These are phyloP conservation scores for Myotis lucifugus DNA, from an alignment of 2,113 vertebrate genomes.

Conservation along the genomic window DNA sequence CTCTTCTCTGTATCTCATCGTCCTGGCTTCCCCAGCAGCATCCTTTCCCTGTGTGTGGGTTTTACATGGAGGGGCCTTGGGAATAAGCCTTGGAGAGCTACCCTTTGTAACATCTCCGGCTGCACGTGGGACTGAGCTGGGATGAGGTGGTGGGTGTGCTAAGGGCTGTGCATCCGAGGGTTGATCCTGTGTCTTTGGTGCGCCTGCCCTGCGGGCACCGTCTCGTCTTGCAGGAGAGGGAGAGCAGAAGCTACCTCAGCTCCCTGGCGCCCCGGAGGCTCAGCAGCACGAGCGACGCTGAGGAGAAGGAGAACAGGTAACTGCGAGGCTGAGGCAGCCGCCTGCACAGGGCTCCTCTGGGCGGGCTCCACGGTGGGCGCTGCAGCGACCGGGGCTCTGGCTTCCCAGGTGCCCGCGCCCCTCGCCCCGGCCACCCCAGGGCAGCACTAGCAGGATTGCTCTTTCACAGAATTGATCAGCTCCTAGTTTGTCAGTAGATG, in stretches of 20 bases:
- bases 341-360: rapidly evolving
- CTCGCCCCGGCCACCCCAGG: neutral
- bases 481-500: neutral
- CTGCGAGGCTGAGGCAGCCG: rapidly evolving
- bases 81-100: neutral
- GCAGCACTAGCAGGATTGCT: neutral
- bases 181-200: neutral
- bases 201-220: neutral
- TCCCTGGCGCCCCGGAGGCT: conserved; percentile 83
- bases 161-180: too few relatives aligned
- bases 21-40: neutral
- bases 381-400: neutral
- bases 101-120: neutral
- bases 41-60: neutral
- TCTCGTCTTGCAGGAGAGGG: conserved; percentile 85
- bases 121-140: neutral
- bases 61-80: neutral
- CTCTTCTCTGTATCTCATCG: neutral
- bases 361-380: neutral
- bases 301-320: conserved; percentile 90
- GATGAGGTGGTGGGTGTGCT: too few relatives aligned
- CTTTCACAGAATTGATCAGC: neutral
- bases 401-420: neutral
- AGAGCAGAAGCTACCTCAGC: conserved; percentile 83
- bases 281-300: conserved; percentile 79